Percentiles rank a stretch among this genome's conserved stretches.
Evolutionary conservation across 2,113 vertebrate species (phyloP).

Genomic region (Eudyptes chrysolophus): DNA sequence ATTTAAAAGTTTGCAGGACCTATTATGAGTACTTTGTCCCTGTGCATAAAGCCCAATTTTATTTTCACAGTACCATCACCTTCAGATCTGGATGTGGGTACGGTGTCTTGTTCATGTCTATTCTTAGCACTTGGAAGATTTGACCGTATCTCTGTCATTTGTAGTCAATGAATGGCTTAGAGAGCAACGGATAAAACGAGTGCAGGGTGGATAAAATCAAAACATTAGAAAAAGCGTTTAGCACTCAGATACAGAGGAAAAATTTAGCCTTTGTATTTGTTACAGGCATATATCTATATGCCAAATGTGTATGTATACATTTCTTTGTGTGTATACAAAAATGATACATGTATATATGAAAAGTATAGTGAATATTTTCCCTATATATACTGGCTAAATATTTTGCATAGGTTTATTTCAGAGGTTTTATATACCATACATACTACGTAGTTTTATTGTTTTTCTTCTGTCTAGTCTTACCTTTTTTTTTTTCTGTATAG

Average conservation of each 20-base stretch:
- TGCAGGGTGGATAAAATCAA: background rate
- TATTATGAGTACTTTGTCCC: background rate
- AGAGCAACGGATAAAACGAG: background rate
- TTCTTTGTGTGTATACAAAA: background rate
- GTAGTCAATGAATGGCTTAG: background rate
- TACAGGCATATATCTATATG: background rate
- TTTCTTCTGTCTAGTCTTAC: background rate
- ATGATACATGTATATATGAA: background rate
- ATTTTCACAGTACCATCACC: background rate
- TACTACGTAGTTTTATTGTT: background rate
- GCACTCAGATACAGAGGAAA: background rate
- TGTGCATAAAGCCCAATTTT: background rate
- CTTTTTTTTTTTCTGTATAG: background rate
- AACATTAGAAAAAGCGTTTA: background rate
- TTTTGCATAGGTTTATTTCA: background rate
- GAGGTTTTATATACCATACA: background rate
- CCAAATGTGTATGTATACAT: too few relatives aligned
- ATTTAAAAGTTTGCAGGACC: background rate
- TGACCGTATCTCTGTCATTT: background rate
- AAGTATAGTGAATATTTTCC: background rate
- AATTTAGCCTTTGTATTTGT: background rate
- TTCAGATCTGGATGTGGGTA: background rate
- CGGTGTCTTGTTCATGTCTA: background rate
- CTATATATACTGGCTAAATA: background rate
- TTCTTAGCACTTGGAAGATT: background rate